phyloP scores from a whole-genome alignment of 30 jellyfish, hydroid and myxozoan genomes.

The Aurelia sp. region DNA sequence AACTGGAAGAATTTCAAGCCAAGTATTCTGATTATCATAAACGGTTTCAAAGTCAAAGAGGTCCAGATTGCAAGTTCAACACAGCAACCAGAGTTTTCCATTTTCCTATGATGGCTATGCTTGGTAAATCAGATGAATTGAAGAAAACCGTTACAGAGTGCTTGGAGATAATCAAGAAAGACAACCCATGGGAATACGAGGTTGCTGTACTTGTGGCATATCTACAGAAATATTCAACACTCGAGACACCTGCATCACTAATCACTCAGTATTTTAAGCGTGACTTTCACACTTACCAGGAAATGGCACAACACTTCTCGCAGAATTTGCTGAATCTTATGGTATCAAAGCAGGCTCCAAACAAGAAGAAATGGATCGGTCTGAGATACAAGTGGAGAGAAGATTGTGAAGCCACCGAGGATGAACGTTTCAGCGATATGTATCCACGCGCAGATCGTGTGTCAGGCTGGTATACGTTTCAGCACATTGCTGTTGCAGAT shows the following conservation, averaged over 20 bases:
- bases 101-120: slow-evolving; percentile 66
- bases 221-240: slow-evolving; percentile 28
- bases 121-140: slow-evolving; percentile 12
- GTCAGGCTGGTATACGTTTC: slow-evolving; percentile 21
- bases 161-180: neutral
- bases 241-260: slow-evolving; percentile 49
- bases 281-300: slow-evolving; percentile 4
- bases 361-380: slow-evolving; percentile 22
- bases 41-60: neutral
- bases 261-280: slow-evolving; percentile 7
- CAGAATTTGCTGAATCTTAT: slow-evolving; percentile 4
- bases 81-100: neutral
- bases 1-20: neutral
- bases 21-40: slow-evolving; percentile 2
- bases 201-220: slow-evolving; percentile 48
- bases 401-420: neutral
- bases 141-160: slow-evolving; percentile 5
- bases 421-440: neutral
- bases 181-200: slow-evolving; percentile 21
- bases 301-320: neutral
- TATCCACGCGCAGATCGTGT: neutral
- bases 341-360: slow-evolving; percentile 44
- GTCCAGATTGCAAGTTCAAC: neutral
- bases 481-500: slow-evolving; percentile 24
- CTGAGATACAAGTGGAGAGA: neutral